Percentiles rank a stretch among this genome's conserved stretches.
Conservation (phyloP, 2,888 invertebrate genomes). For the Thymelicus lineola region DNA sequence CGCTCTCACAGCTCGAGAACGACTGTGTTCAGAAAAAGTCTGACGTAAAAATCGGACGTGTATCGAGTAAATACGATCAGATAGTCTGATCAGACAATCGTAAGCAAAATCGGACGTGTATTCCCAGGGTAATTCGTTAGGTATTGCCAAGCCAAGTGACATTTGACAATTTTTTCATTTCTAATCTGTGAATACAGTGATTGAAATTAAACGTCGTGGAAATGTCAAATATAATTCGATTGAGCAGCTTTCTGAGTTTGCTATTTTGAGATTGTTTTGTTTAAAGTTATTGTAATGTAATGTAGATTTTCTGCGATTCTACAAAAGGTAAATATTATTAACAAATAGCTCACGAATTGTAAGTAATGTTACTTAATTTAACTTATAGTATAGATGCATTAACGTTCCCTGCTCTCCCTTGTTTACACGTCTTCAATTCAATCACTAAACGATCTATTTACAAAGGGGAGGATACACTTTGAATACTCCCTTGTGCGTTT, state of each 20-base stretch:
- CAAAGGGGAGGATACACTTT: constrained; percentile 77
- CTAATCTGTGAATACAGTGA: not conserved
- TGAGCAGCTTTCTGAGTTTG: constrained; percentile 64
- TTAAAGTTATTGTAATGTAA: constrained; percentile 51
- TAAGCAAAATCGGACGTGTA: too few relatives aligned
- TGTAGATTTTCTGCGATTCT: constrained; percentile 65
- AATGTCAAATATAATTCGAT: constrained; percentile 47
- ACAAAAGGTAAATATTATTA: constrained; percentile 58
- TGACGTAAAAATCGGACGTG: too few relatives aligned
- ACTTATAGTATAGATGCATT: constrained; percentile 42
- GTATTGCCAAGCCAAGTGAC: too few relatives aligned
- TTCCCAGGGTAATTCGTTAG: too few relatives aligned
- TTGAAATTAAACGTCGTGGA: constrained; percentile 5
- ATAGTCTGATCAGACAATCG: too few relatives aligned
- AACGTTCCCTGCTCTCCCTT: constrained; percentile 59
- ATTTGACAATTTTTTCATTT: too few relatives aligned
- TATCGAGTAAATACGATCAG: too few relatives aligned
- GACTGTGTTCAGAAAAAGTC: too few relatives aligned
- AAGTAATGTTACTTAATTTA: constrained; percentile 52
- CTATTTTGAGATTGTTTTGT: constrained; percentile 68
- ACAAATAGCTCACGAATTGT: constrained; percentile 59
- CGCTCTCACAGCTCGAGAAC: too few relatives aligned
- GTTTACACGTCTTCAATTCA: constrained; percentile 80
- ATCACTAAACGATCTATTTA: constrained; percentile 68
- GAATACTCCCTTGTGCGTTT: constrained; percentile 6